Percentiles rank a stretch among this genome's conserved stretches.
Conservation (phyloP, 2,888 invertebrate species). For the Lamellibrachia columna region DNA sequence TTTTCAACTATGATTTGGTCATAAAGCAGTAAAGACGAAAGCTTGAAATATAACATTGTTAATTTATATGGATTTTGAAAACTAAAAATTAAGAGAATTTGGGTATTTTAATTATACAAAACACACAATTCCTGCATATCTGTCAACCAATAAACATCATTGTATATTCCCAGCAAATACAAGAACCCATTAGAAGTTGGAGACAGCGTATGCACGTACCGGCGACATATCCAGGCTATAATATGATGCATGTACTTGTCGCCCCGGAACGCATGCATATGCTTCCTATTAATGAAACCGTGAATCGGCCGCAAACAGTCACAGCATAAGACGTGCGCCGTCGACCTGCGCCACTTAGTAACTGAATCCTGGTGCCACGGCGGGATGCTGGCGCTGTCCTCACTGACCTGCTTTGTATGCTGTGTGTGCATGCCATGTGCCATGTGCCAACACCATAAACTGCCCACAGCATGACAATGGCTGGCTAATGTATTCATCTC, state of each 20-base stretch:
- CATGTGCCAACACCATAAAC: not conserved
- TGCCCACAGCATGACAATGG: not conserved
- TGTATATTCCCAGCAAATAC: no score
- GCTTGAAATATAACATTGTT: no score
- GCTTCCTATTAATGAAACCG: not conserved
- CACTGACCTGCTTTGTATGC: not conserved
- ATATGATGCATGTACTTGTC: not conserved
- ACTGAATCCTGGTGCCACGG: not conserved
- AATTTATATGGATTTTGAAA: no score
- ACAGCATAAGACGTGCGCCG: not conserved
- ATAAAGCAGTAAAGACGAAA: no score
- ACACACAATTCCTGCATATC: no score
- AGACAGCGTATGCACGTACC: not conserved
- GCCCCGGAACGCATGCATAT: not conserved
- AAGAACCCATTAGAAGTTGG: no score
- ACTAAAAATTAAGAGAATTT: no score
- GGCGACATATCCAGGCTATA: not conserved
- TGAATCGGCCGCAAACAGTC: not conserved
- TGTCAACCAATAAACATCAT: no score
- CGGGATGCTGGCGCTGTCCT: not conserved
- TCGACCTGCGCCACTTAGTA: not conserved
- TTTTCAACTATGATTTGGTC: no score
- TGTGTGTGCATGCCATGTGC: not conserved
- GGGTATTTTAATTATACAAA: no score
- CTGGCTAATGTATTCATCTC: not conserved